phyloP scores from a whole-genome alignment of 2,113 vertebrate genomes.

The Mugil cephalus region DNA sequence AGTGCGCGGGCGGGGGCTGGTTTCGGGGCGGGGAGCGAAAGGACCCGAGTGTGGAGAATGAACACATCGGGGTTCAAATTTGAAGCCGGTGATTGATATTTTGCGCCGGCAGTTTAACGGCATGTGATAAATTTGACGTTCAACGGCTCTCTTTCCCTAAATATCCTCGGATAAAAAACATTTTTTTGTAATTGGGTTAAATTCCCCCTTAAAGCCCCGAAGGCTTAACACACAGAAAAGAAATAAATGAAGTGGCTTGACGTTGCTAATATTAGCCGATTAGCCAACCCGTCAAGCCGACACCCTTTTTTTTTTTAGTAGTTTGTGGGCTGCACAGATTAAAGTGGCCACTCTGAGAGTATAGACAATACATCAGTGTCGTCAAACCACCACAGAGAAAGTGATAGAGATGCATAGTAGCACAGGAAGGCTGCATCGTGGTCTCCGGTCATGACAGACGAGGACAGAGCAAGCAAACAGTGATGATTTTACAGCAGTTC shows the following conservation, averaged over 20 bases:
- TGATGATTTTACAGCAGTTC: too few relatives aligned
- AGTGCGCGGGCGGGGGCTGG: slow-evolving; percentile 26
- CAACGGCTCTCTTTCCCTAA: background rate
- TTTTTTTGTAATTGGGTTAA: background rate
- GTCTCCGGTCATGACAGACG: too few relatives aligned
- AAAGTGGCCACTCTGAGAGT: slow-evolving; percentile 67
- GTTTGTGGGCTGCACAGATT: slow-evolving; percentile 58
- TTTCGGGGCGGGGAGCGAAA: background rate
- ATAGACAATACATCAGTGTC: slow-evolving; percentile 81
- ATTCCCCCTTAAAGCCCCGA: background rate
- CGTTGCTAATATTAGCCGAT: too few relatives aligned
- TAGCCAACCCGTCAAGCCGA: slow-evolving; percentile 9
- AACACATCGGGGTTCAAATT: background rate
- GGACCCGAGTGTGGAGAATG: background rate
- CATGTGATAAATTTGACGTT: background rate
- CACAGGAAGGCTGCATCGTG: too few relatives aligned
- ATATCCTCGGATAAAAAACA: too few relatives aligned
- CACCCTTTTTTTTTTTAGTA: slow-evolving; percentile 30
- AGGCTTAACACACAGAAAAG: background rate
- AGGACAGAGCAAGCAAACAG: too few relatives aligned
- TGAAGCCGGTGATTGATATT: slow-evolving; percentile 5
- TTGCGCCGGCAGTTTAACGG: background rate
- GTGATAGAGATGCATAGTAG: background rate
- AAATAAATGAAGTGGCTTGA: too few relatives aligned
- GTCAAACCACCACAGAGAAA: slow-evolving; percentile 60